A percentile compares a stretch with the other conserved stretches of the same genome.
Conservation (phyloP, 2,797 vertebrate species). For the Bovichtus variegatus region DNA sequence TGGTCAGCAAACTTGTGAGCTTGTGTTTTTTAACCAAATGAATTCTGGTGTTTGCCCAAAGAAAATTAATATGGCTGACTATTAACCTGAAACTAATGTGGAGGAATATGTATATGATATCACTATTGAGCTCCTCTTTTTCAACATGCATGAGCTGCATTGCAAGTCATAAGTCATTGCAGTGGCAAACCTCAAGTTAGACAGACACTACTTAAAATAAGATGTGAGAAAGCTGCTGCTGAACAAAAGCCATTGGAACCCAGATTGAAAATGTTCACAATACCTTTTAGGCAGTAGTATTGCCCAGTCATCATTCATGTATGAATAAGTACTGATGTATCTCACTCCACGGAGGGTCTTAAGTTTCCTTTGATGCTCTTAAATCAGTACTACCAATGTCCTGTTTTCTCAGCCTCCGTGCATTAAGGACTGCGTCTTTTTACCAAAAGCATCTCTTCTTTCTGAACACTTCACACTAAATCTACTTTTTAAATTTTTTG, state of each 20-base stretch:
- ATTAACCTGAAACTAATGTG: neutral
- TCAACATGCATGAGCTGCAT: slow-evolving; percentile 15
- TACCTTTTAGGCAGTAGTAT: slow-evolving; percentile 30
- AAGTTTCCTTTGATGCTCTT: slow-evolving; percentile 56
- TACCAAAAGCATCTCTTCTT: slow-evolving; percentile 26
- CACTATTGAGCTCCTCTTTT: slow-evolving; percentile 4
- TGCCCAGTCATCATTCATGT: slow-evolving; percentile 48
- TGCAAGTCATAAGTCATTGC: slow-evolving; percentile 8
- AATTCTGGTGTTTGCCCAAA: neutral
- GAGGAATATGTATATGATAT: neutral
- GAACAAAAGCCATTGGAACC: slow-evolving; percentile 26
- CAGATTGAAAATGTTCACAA: slow-evolving; percentile 21
- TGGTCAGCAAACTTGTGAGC: neutral
- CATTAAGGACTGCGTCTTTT: neutral
- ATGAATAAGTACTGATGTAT: slow-evolving; percentile 48
- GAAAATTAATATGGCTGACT: neutral
- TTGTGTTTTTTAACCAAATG: neutral
- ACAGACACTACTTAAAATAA: slow-evolving; percentile 25
- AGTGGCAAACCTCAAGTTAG: neutral
- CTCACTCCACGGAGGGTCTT: slow-evolving; percentile 43
- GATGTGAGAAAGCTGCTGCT: slow-evolving; percentile 10
- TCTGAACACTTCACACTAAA: slow-evolving; percentile 7
- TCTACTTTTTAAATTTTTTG: slow-evolving; percentile 24
- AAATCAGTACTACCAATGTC: slow-evolving; percentile 44
- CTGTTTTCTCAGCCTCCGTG: slow-evolving; percentile 31